Base-by-base conservation (phyloP, 2,113 vertebrate genomes). In the Aramus guarauna region DNA sequence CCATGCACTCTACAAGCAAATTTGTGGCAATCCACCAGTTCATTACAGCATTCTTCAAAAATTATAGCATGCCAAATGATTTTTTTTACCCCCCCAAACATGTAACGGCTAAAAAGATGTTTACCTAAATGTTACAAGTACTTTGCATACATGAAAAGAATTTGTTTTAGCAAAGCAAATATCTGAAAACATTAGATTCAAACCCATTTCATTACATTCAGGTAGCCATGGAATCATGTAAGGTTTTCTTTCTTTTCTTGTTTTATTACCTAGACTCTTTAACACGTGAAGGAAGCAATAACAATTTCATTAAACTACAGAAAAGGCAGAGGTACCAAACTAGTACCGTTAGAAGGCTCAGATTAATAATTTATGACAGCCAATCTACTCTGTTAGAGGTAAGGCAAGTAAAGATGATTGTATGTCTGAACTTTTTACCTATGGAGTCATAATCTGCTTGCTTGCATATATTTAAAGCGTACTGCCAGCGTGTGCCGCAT, bases 41-140 rank as follows among this genome's bases (percentile, higher is more conserved):
- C 20, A 12, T 32, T 85, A 63, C 17, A 79, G 47, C 4, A 4
- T 34, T 92, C 12, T 53, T 62, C 55, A 24, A 71, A 50, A 80
- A 39, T 67, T 9, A 36, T 0, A 76, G 9, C 3, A 34, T 17
- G 58, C 4, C 18, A 41, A 63, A 43, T 3, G 1, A 1, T 48
- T 15, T 45, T 63, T 66, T 19, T 56, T 3, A 0, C 24, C 27
- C 23, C 0, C 24, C 27, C 23, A 47, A 85, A 34, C 27, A 27
- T 10, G 3, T 74, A 75, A 82, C 2, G 4, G 6, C 0, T 37
- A 15, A 64, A 62, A 76, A 18, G 8, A 2, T 34, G 15, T 78
- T 90, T 47, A 68, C 5, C 10, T 56, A 41, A 59, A 43, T 39
- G 32, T 20, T 60, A 72, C 15, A 50, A 55, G 17, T 64, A 56